These are phyloP conservation scores for Aleadryas rufinucha DNA, from an alignment of 2,113 vertebrate genomes.

Conservation along the genomic window DNA sequence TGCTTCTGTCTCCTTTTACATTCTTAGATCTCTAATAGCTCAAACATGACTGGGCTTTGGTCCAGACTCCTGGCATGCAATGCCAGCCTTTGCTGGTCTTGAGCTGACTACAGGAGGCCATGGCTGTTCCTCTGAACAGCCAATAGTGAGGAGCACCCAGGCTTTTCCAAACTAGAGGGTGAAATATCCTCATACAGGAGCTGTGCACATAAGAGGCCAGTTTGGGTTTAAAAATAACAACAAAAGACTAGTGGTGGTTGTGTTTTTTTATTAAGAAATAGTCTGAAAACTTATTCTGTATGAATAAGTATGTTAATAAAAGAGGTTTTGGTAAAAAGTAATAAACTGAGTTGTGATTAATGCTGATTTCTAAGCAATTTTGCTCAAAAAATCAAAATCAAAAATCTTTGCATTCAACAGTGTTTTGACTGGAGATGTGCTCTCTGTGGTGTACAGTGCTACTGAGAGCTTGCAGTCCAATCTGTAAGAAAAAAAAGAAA, in stretches of 20 bases:
- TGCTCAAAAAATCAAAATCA: not conserved
- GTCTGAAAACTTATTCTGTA: not conserved
- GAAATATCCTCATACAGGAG: not conserved
- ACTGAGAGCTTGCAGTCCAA: not conserved
- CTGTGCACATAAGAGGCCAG: not conserved
- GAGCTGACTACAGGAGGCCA: not conserved
- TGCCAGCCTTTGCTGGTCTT: not conserved
- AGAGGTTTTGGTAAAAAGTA: not conserved
- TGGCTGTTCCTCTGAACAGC: not conserved
- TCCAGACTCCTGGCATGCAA: not conserved
- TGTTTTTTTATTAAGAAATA: not conserved
- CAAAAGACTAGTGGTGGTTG: not conserved
- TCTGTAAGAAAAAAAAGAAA: not conserved
- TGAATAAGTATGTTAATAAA: not conserved
- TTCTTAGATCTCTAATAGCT: constrained; percentile 35
- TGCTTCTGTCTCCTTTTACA: constrained; percentile 19
- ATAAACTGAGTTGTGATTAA: not conserved
- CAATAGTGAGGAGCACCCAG: not conserved
- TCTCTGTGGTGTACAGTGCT: not conserved
- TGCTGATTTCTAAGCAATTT: not conserved
- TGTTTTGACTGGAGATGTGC: not conserved
- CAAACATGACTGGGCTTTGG: not conserved
- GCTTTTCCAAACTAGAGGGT: not conserved
- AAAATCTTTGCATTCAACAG: not conserved
- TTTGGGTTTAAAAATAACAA: not conserved